Evolutionary conservation across 2,113 vertebrate genomes (phyloP).

Genomic region (Egretta garzetta): DNA sequence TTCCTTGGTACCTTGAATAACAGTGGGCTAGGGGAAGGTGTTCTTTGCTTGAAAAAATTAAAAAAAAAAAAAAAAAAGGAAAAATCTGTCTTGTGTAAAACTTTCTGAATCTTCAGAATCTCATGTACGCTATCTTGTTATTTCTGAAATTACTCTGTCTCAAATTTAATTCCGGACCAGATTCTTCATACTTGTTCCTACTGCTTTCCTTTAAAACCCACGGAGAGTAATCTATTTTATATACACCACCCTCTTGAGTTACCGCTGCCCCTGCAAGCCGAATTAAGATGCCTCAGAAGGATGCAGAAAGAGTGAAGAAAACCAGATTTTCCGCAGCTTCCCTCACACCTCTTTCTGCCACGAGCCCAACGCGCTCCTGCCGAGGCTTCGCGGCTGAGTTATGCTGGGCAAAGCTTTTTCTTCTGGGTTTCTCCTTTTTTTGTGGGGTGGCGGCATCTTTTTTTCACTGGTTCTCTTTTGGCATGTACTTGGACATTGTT

Average conservation of each 20-base stretch:
- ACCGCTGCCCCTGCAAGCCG: background rate
- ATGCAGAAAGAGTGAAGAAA: background rate
- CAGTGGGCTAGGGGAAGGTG: background rate
- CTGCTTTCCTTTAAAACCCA: background rate
- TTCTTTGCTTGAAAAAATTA: background rate
- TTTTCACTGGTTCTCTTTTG: background rate
- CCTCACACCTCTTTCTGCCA: background rate
- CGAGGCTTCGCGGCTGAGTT: accelerated
- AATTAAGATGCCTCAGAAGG: background rate
- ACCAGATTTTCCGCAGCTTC: background rate
- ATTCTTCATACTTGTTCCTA: background rate
- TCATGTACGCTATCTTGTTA: accelerated
- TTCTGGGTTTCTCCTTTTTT: background rate
- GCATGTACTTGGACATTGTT: background rate
- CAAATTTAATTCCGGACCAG: background rate
- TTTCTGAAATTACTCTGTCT: background rate
- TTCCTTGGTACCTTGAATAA: background rate
- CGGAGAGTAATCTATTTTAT: accelerated
- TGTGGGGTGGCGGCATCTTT: background rate
- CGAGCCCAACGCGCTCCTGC: background rate
- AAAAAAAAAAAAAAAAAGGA: background rate
- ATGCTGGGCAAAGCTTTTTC: background rate
- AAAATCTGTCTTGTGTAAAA: background rate
- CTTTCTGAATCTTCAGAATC: background rate
- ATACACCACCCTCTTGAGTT: background rate